Conservation (phyloP, 1,140 invertebrate genomes). For the Eriosoma lanigerum region DNA sequence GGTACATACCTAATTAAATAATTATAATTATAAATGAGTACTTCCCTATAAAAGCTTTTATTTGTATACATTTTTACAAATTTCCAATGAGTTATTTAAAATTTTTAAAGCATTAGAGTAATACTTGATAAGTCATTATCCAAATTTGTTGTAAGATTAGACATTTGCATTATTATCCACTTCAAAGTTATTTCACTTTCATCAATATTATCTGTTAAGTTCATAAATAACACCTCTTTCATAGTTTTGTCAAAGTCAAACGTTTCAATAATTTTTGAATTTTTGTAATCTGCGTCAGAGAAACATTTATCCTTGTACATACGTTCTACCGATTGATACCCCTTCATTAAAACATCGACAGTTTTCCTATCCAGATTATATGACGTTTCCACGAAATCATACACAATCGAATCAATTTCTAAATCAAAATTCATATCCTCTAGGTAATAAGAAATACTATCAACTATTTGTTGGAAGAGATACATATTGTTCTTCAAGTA, state of each 20-base stretch:
- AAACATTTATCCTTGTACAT: not conserved
- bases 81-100: too few species aligned
- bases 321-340: not conserved
- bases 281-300: too few species aligned
- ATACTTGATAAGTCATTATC: not conserved
- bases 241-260: not conserved
- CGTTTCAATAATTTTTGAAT: not conserved
- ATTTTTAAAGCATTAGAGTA: too few species aligned
- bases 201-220: too few species aligned
- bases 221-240: too few species aligned
- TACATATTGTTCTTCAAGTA: too few species aligned
- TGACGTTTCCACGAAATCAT: not conserved
- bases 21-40: too few species aligned
- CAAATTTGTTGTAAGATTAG: not conserved
- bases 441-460: too few species aligned
- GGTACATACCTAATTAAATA: too few species aligned
- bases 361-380: not conserved
- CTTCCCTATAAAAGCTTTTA: too few species aligned
- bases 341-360: not conserved
- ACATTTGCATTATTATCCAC: not conserved
- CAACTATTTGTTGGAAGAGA: too few species aligned
- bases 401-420: not conserved
- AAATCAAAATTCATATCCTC: not conserved
- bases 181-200: not conserved
- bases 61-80: too few species aligned